Conservation (phyloP, 2,888 invertebrate genomes). For the Seira sanloemensis region DNA sequence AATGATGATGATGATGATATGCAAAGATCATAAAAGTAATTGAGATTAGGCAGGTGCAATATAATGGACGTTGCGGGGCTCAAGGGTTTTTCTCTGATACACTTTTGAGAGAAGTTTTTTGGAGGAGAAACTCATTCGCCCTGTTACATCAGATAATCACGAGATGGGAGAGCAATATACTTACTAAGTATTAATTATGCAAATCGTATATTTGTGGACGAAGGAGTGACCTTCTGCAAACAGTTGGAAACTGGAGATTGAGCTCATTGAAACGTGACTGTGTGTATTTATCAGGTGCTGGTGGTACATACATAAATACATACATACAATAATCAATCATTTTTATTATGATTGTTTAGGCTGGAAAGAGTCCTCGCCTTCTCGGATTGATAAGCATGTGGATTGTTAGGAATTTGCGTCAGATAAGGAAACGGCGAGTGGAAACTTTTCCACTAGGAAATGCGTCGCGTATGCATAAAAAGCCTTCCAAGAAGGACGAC, state of each 20-base stretch:
- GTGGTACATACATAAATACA: not conserved
- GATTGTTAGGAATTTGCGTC: not conserved
- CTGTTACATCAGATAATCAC: no score
- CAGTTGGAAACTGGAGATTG: not conserved
- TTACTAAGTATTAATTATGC: not conserved
- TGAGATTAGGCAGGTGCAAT: not conserved
- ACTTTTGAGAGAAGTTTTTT: not conserved
- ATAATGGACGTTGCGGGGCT: not conserved
- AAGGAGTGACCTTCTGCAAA: not conserved
- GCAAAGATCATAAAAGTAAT: not conserved
- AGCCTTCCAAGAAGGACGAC: no score
- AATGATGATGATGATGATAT: not conserved
- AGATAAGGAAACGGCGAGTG: not conserved
- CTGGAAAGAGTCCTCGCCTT: no score
- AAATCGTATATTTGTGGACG: not conserved
- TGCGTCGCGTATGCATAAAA: not conserved
- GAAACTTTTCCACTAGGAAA: not conserved
- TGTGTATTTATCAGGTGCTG: not conserved
- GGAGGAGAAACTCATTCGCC: no score
- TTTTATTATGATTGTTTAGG: not conserved
- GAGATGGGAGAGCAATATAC: not conserved
- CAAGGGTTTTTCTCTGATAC: not conserved
- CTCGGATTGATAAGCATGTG: not conserved
- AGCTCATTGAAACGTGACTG: not conserved
- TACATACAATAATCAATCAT: not conserved